Percentiles rank a stretch among this genome's conserved stretches.
Conservation (phyloP, 2,113 vertebrate genomes). For the Mustelus asterias region DNA sequence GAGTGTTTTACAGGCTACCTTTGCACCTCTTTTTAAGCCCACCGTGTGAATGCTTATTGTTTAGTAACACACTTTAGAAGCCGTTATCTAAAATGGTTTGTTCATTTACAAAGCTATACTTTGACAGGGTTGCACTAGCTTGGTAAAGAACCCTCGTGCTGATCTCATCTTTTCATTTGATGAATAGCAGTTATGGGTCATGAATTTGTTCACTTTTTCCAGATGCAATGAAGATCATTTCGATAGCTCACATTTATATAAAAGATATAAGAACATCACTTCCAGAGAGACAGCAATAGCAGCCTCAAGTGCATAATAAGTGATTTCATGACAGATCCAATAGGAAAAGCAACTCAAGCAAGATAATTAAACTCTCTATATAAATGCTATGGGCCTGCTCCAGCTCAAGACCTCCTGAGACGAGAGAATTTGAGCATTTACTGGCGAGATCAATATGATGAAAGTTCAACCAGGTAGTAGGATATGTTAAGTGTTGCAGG, state of each 20-base stretch:
- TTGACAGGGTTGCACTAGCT: neutral
- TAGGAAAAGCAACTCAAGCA: constrained; percentile 2
- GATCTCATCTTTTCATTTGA: neutral
- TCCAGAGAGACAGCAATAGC: neutral
- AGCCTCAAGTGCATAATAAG: neutral
- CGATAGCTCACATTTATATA: neutral
- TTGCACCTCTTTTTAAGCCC: neutral
- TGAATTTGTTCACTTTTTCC: neutral
- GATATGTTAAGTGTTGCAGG: neutral
- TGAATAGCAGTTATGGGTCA: neutral
- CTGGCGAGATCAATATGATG: neutral
- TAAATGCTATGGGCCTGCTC: neutral
- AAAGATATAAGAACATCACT: neutral
- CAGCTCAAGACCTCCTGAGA: constrained; percentile 3
- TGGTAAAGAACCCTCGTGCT: neutral
- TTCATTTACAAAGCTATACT: neutral
- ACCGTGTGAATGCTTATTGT: neutral
- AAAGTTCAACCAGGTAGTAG: neutral
- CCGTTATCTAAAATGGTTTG: neutral
- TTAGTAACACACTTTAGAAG: neutral
- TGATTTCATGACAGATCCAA: neutral
- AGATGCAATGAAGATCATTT: neutral
- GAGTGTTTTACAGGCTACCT: neutral
- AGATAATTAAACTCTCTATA: neutral
- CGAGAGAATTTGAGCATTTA: neutral